phyloP scores from a whole-genome alignment of 2,888 invertebrate species.

The Allolobophora icterica region DNA sequence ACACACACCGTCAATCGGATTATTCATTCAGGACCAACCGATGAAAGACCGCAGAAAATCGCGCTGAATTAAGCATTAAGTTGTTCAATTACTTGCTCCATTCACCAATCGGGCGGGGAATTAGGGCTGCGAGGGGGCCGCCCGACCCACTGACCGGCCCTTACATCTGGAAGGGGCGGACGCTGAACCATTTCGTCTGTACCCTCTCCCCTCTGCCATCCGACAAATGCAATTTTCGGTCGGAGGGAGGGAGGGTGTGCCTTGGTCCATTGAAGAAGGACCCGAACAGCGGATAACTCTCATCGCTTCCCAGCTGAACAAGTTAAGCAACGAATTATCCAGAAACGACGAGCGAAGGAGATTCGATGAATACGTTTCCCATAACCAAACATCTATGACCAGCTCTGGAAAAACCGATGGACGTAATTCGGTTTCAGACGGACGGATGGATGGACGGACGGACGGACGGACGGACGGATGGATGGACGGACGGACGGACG shows the following conservation, averaged over 20 bases:
- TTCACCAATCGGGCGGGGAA: conserved; percentile 1
- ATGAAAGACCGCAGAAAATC: neutral
- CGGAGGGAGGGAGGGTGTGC: neutral
- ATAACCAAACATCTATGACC: neutral
- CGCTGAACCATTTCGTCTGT: neutral
- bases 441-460: neutral
- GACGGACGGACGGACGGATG: neutral
- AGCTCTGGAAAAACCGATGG: neutral
- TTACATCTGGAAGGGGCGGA: neutral
- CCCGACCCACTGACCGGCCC: neutral
- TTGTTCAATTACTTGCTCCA: conserved; percentile 18
- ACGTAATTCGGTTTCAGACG: neutral
- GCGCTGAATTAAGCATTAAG: conserved; percentile 22
- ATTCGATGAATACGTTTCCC: neutral
- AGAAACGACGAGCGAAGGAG: neutral
- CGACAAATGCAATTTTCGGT: conserved; percentile 21
- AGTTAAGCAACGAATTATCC: neutral
- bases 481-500: neutral
- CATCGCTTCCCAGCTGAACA: neutral
- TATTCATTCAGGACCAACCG: neutral
- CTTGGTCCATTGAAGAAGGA: neutral
- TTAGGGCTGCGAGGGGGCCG: neutral
- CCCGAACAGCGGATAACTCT: neutral
- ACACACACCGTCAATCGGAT: neutral
- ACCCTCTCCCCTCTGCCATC: neutral